These are phyloP conservation scores for Elymnias hypermnestra DNA, from an alignment of 1,140 invertebrate genomes.

Conservation along the genomic window DNA sequence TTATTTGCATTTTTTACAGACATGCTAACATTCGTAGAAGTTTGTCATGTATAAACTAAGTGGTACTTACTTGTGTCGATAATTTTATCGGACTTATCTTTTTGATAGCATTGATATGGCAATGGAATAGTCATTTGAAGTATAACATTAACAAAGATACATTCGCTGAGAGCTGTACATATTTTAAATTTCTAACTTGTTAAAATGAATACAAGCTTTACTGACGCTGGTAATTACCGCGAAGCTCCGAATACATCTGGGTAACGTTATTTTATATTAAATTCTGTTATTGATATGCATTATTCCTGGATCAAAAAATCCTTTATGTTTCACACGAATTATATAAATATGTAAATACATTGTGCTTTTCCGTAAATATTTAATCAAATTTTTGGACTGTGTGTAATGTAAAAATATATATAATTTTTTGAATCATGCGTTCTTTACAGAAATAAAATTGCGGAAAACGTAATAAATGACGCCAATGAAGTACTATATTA, in stretches of 20 bases:
- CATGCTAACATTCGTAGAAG: no score
- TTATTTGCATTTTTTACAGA: no score
- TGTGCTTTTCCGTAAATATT: no score
- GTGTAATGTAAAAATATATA: not conserved
- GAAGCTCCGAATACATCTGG: not conserved
- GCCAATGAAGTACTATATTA: slow-evolving; percentile 31
- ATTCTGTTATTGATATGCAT: not conserved
- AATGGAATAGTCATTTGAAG: no score
- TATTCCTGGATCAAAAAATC: not conserved
- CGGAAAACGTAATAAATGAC: not conserved
- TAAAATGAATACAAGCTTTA: not conserved
- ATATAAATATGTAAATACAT: no score
- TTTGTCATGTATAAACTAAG: no score
- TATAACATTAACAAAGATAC: no score
- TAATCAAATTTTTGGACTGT: not conserved
- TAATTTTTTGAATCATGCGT: no score
- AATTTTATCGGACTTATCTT: not conserved
- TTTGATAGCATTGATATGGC: no score
- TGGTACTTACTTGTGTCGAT: no score
- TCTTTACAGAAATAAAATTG: no score
- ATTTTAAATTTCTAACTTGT: not conserved
- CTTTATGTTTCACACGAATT: no score
- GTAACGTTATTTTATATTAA: not conserved
- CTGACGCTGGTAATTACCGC: not conserved
- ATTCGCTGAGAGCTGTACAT: not conserved